These are phyloP conservation scores for Melanotaenia boesemani DNA, from an alignment of 2,797 vertebrate species.

Conservation along the genomic window DNA sequence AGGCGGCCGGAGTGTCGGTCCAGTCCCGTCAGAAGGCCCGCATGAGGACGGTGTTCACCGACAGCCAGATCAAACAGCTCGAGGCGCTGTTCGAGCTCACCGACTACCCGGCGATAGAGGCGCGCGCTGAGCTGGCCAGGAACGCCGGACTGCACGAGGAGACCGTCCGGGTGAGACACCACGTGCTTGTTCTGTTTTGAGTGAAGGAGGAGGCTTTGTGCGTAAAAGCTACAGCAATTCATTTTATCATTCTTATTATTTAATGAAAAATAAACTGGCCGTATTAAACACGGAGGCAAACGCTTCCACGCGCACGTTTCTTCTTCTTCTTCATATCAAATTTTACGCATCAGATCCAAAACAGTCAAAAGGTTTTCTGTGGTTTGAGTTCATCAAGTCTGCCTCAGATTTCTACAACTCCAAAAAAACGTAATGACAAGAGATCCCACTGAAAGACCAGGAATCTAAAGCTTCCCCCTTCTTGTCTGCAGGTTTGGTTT, in stretches of 20 bases:
- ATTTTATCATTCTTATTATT: no score
- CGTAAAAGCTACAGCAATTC: not conserved
- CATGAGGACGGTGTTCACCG: constrained; percentile 81
- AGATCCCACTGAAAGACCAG: not conserved
- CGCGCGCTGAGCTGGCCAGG: constrained; percentile 67
- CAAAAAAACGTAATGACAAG: no score
- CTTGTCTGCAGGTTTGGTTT: constrained; percentile 79
- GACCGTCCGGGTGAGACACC: constrained; percentile 77
- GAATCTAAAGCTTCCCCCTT: not conserved
- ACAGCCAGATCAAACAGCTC: constrained; percentile 70
- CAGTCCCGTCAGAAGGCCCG: constrained; percentile 62
- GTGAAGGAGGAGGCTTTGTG: not conserved
- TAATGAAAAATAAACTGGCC: no score
- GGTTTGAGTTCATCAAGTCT: no score
- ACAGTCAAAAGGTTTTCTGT: no score
- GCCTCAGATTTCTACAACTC: no score
- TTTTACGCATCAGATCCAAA: no score
- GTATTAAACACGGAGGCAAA: no score
- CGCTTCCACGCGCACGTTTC: no score
- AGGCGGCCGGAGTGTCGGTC: not conserved
- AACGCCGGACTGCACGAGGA: constrained; percentile 77
- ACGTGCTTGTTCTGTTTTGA: not conserved
- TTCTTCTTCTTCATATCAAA: no score
- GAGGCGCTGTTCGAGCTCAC: constrained; percentile 76
- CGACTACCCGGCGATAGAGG: constrained; percentile 72